Percentiles rank a stretch among this genome's conserved stretches.
phyloP scores from a whole-genome alignment of 2,113 vertebrate genomes.

The Psittacara wagleri region DNA sequence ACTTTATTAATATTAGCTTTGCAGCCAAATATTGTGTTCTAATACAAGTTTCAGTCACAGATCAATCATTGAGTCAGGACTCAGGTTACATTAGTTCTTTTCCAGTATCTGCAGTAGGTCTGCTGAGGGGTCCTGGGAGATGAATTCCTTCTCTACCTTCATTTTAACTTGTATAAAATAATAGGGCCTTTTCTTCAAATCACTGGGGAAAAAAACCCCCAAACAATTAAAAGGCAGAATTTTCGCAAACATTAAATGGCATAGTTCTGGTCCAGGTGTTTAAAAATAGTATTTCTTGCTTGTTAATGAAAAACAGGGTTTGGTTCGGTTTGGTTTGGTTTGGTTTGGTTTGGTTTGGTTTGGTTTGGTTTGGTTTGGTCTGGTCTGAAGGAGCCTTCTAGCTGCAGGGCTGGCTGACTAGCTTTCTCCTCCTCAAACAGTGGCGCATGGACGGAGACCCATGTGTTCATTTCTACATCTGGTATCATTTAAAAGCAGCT shows the following conservation, averaged over 20 bases:
- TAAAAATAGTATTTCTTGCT: not conserved
- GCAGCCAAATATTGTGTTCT: not conserved
- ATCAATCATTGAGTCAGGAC: not conserved
- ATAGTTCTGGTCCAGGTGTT: not conserved
- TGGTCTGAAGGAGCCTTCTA: not conserved
- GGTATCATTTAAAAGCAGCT: not conserved
- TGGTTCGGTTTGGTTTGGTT: not conserved
- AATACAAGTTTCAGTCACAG: not conserved
- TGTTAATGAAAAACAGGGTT: not conserved
- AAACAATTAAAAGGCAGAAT: not conserved
- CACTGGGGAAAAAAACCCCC: accelerated
- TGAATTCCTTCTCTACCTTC: not conserved
- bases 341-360: not conserved
- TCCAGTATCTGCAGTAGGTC: not conserved
- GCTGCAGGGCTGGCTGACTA: not conserved
- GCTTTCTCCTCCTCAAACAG: not conserved
- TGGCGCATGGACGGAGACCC: accelerated
- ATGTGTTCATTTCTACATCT: not conserved
- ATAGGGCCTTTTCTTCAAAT: not conserved
- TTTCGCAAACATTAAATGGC: not conserved
- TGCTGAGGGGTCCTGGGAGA: not conserved
- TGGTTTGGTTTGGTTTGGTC: not conserved
- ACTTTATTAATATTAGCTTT: not conserved
- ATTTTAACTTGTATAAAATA: not conserved
- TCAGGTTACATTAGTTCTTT: not conserved